These are phyloP conservation scores for Lordiphosa stackelbergi DNA, from an alignment of 1,140 invertebrate species.

Conservation along the genomic window DNA sequence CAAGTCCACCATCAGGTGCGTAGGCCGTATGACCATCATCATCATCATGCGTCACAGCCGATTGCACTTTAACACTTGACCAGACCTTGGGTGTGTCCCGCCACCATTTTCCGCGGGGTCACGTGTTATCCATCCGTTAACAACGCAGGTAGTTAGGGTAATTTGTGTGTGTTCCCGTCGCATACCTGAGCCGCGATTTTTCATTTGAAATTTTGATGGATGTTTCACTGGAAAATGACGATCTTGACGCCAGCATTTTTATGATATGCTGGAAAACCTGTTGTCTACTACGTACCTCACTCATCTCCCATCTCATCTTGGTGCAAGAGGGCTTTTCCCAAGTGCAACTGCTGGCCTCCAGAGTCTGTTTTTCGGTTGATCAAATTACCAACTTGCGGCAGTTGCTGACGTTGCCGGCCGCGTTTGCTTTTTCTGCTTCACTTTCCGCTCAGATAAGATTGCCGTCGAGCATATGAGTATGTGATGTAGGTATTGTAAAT, in stretches of 20 bases:
- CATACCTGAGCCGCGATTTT: constrained; percentile 59
- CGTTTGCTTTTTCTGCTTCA: constrained; percentile 40
- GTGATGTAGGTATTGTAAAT: constrained; percentile 43
- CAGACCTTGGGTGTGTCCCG: constrained; percentile 40
- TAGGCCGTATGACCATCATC: constrained; percentile 18
- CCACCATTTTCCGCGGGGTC: constrained; percentile 35
- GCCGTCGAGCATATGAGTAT: constrained; percentile 25
- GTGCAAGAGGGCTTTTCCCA: constrained; percentile 40
- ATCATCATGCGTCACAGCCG: constrained; percentile 53
- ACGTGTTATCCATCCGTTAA: constrained; percentile 44
- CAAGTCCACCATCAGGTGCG: constrained; percentile 49
- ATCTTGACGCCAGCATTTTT: constrained; percentile 44
- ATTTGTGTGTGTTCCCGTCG: constrained; percentile 31
- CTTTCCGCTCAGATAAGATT: constrained; percentile 62
- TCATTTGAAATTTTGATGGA: constrained; percentile 40
- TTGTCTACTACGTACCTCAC: constrained; percentile 28
- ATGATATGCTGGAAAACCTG: constrained; percentile 56
- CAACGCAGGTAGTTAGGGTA: constrained; percentile 52
- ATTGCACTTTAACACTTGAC: constrained; percentile 74
- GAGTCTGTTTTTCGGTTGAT: constrained; percentile 1
- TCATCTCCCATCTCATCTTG: constrained; percentile 3
- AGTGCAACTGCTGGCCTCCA: constrained; percentile 26
- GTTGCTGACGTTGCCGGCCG: constrained; percentile 40
- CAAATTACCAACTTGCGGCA: constrained; percentile 24
- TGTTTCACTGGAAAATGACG: constrained; percentile 64